Percentiles rank a stretch among this genome's conserved stretches.
These are phyloP conservation scores for Drosophila ohnishii DNA, from an alignment of 1,140 invertebrate genomes.

Conservation along the genomic window DNA sequence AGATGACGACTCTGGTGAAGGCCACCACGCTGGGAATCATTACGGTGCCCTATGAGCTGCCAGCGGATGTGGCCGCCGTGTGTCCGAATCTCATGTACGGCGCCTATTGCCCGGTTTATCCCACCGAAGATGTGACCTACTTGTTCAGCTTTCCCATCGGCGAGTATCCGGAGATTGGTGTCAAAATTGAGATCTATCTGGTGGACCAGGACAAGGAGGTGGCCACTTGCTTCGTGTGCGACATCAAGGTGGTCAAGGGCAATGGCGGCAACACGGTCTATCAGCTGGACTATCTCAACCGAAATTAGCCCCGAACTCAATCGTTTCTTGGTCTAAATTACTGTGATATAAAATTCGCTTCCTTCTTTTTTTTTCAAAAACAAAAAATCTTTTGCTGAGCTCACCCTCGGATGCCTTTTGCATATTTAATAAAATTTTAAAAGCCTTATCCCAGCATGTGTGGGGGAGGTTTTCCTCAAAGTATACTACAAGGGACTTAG, in stretches of 20 bases:
- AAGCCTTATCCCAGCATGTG: constrained; percentile 21
- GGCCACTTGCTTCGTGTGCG: constrained; percentile 70
- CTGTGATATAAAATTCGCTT: constrained; percentile 54
- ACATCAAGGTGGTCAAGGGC: constrained; percentile 75
- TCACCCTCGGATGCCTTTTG: constrained; percentile 6
- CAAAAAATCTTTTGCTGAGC: constrained; percentile 7
- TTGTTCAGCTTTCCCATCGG: constrained; percentile 68
- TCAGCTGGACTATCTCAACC: constrained; percentile 54
- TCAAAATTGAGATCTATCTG: constrained; percentile 74
- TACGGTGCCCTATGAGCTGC: constrained; percentile 74
- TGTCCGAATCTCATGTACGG: constrained; percentile 71
- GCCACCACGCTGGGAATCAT: constrained; percentile 73
- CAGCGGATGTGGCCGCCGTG: constrained; percentile 62
- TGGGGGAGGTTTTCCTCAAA: constrained; percentile 17
- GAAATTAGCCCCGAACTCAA: background rate
- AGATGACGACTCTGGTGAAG: constrained; percentile 60
- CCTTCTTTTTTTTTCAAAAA: background rate
- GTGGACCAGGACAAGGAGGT: constrained; percentile 69
- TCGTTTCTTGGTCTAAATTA: constrained; percentile 36
- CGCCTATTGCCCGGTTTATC: constrained; percentile 75
- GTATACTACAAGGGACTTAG: background rate
- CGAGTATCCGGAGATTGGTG: constrained; percentile 73
- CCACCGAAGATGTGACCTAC: constrained; percentile 80
- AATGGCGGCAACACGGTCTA: constrained; percentile 21
- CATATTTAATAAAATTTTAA: constrained; percentile 48